Evolutionary conservation across 1,140 invertebrate genomes (phyloP), one percentile per base, ranked within the genome.

Genomic region (Neodiprion fabricii): DNA sequence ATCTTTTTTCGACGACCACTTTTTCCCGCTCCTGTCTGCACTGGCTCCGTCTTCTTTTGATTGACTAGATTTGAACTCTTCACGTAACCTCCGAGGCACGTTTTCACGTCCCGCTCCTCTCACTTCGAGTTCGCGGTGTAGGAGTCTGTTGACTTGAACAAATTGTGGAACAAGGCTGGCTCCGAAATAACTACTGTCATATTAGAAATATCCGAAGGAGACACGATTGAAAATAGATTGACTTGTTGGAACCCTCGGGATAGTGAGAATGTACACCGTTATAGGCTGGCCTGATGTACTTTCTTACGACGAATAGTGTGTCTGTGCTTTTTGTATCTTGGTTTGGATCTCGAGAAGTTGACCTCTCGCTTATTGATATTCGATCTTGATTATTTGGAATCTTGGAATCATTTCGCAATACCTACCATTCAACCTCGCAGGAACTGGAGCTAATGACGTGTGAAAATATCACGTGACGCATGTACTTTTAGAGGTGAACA

Each of bases 141-240:
- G n/a, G 53, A 61, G 53, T 12, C 53, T 11, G 53, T 61, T 61
- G 53, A 61, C 53, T 61, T 17, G 53, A 14, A 17, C 53, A 61
- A 61, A 61, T 61, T 61, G 53, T 61, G 53, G 53, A 14, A 61
- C 53, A 61, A 61, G 53, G 53, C 53, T 61, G 53, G 4, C n/a
- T 61, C 53, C 11, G n/a, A 14, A 61, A 61, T 61, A 61, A 12
- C 53, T 17, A 61, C 53, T 61, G 53, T 61, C 53, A 61, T 61
- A 61, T 61, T 61, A 61, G 53, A 61, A 61, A 61, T 17, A 61
- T 9, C 53, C 53, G 53, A 61, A 61, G 53, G 53, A 61, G 53
- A 61, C 53, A 61, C 53, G 53, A 61, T 61, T 17, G 11, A 17
- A 61, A 61, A 61, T 61, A 61, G 53, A 61, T 61, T 17, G 53